phyloP scores from a whole-genome alignment of 1,140 invertebrate genomes.

The Zaprionus ghesquierei region DNA sequence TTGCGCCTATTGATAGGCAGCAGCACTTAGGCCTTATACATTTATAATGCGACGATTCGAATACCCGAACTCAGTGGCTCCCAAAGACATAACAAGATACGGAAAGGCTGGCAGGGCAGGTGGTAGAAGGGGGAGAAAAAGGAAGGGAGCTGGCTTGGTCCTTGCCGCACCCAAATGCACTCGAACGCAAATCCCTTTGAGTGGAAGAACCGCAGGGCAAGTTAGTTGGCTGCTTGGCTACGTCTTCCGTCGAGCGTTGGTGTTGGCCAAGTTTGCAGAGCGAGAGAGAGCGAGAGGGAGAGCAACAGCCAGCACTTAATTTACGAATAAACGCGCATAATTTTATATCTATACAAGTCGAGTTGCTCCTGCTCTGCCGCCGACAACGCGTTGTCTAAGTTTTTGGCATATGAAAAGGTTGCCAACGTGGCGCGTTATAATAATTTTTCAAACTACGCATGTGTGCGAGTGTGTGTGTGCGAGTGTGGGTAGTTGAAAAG shows the following conservation, averaged over 20 bases:
- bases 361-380: neutral
- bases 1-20: conserved; percentile 59
- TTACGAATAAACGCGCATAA: conserved; percentile 81
- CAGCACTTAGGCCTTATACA: conserved; percentile 69
- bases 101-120: neutral
- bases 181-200: conserved; percentile 51
- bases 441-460: conserved; percentile 72
- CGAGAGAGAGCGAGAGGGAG: conserved; percentile 39
- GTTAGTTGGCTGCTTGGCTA: conserved; percentile 31
- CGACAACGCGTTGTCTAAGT: conserved; percentile 51
- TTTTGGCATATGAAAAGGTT: conserved; percentile 80
- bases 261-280: conserved; percentile 38
- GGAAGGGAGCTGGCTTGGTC: neutral
- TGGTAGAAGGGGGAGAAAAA: neutral
- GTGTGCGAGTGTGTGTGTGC: neutral
- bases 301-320: conserved; percentile 79
- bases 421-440: conserved; percentile 80
- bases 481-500: conserved; percentile 62
- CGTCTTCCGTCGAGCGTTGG: neutral
- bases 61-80: conserved; percentile 5
- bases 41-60: conserved; percentile 59
- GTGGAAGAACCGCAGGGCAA: conserved; percentile 55
- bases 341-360: conserved; percentile 70
- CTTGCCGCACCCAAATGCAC: conserved; percentile 46
- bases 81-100: neutral